phyloP scores from a whole-genome alignment of 2,888 invertebrate species.

The Dasypolia templi region DNA sequence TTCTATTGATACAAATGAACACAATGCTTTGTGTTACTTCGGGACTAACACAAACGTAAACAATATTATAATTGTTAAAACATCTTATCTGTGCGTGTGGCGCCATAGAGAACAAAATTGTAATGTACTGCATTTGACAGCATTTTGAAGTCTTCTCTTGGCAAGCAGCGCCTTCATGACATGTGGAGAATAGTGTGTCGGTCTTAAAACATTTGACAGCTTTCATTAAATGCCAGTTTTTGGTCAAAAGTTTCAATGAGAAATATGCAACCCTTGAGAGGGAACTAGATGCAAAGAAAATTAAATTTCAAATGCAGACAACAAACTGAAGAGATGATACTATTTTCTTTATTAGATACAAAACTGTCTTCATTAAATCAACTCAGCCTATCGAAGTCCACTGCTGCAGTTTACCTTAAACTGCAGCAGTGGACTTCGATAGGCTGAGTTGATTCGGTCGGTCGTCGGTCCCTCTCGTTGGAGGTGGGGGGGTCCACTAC shows the following conservation, averaged over 20 bases:
- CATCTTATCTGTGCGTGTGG: not conserved
- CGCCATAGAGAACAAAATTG: constrained; percentile 15
- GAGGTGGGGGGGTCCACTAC: not conserved
- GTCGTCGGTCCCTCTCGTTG: not conserved
- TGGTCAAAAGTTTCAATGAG: not conserved
- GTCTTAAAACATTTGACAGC: constrained; percentile 34
- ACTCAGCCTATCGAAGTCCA: too few species aligned
- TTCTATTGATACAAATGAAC: too few species aligned
- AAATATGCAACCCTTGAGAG: constrained; percentile 2
- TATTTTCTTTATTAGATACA: not conserved
- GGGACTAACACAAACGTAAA: too few species aligned
- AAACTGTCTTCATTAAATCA: too few species aligned
- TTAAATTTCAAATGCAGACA: not conserved
- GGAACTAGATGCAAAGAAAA: not conserved
- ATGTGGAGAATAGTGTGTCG: not conserved
- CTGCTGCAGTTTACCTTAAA: too few species aligned
- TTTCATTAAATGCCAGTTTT: constrained; percentile 23
- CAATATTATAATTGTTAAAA: too few species aligned
- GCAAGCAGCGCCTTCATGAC: constrained; percentile 30
- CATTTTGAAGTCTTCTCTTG: constrained; percentile 6
- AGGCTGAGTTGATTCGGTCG: too few species aligned
- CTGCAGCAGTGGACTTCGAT: too few species aligned
- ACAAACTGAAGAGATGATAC: not conserved
- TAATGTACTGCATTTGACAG: constrained; percentile 12
- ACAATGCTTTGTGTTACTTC: too few species aligned